A percentile compares a stretch with the other conserved stretches of the same genome.
Evolutionary conservation across 2,888 invertebrate genomes (phyloP).

Genomic region (Andrena bicolor): DNA sequence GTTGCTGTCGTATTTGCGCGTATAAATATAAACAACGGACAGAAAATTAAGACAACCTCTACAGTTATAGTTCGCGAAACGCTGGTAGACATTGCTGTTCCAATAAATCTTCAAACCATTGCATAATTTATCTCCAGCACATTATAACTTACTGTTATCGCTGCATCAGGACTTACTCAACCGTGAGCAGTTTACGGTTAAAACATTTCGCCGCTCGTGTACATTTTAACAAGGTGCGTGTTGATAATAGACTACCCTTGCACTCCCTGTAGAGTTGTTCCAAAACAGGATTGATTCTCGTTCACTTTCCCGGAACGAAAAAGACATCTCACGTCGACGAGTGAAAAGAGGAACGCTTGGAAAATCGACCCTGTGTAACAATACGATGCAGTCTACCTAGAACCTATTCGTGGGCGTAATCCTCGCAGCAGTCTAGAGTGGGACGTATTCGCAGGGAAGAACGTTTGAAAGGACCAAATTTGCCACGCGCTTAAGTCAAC

Average conservation of each 20-base stretch:
- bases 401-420: slow-evolving; percentile 62
- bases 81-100: not conserved
- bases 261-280: not conserved
- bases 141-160: not conserved
- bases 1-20: not conserved
- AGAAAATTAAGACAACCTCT: not conserved
- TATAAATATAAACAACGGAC: not conserved
- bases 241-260: not conserved
- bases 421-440: slow-evolving; percentile 37
- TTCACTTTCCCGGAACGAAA: slow-evolving; percentile 10
- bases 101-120: no score
- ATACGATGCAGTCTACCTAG: slow-evolving; percentile 34
- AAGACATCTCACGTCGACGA: slow-evolving; percentile 21
- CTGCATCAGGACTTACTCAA: not conserved
- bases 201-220: not conserved
- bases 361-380: slow-evolving; percentile 47
- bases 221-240: not conserved
- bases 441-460: slow-evolving; percentile 41
- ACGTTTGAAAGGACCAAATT: slow-evolving; percentile 81
- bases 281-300: slow-evolving; percentile 7
- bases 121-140: not conserved
- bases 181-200: not conserved
- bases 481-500: slow-evolving; percentile 85
- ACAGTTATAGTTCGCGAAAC: not conserved
- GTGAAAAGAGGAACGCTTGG: not conserved